phyloP scores from a whole-genome alignment of 2,113 vertebrate genomes.

The Recurvirostra avosetta region DNA sequence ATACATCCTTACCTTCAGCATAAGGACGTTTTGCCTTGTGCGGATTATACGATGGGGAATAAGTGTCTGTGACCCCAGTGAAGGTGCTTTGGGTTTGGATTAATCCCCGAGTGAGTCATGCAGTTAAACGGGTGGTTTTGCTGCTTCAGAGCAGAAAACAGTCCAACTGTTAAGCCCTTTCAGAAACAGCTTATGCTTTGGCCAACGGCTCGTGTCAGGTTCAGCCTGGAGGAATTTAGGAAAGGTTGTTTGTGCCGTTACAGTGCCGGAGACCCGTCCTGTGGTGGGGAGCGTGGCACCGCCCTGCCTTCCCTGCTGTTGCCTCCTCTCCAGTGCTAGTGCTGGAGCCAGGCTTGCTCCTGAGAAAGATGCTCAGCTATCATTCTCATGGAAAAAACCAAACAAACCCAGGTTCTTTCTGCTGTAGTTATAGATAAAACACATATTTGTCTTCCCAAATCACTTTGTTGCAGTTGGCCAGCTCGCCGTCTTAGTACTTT shows the following conservation, averaged over 20 bases:
- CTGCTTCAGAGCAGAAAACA: not conserved
- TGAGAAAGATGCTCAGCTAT: not conserved
- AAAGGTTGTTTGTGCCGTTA: not conserved
- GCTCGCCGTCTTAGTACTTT: not conserved
- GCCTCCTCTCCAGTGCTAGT: not conserved
- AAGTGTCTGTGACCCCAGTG: not conserved
- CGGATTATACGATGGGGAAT: not conserved
- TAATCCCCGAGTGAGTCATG: not conserved
- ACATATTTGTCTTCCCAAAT: not conserved
- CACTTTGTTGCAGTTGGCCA: not conserved
- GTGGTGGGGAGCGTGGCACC: rapidly evolving
- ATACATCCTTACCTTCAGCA: not conserved
- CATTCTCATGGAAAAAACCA: not conserved
- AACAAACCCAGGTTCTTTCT: not conserved
- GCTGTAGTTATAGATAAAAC: not conserved
- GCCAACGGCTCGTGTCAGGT: not conserved
- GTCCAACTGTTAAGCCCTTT: not conserved
- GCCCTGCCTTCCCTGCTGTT: not conserved
- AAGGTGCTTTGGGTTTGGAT: not conserved
- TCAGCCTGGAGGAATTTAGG: not conserved
- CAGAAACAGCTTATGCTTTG: not conserved
- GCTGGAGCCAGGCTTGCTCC: not conserved
- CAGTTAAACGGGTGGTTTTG: not conserved
- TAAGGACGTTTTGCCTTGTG: not conserved
- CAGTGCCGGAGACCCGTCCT: not conserved